phyloP scores from a whole-genome alignment of 2,797 vertebrate species.

The Capromys pilorides region DNA sequence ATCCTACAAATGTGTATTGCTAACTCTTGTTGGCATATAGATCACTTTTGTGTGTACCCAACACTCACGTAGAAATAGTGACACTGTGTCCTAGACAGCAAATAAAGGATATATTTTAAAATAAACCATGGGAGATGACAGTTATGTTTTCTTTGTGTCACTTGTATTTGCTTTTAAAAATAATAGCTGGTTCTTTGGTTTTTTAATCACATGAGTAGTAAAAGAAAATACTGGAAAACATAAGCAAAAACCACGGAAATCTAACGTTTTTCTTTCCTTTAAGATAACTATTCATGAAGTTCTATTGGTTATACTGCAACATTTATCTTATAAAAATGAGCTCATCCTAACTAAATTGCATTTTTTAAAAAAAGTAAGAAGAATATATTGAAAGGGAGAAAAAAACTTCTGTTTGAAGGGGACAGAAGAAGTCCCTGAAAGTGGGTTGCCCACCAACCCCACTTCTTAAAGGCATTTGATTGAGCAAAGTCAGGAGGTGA shows the following conservation, averaged over 20 bases:
- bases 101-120: background rate
- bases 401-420: no score
- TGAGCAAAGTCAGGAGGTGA: no score
- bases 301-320: background rate
- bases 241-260: background rate
- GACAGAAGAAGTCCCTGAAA: no score
- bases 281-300: background rate
- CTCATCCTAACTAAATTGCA: background rate
- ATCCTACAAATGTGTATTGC: background rate
- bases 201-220: background rate
- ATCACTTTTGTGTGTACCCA: background rate
- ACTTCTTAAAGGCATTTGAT: no score
- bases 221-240: background rate
- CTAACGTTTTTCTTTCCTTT: background rate
- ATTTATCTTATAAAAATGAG: background rate
- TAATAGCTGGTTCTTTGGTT: background rate
- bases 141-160: background rate
- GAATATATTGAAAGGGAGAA: no score
- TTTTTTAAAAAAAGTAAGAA: no score
- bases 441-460: no score
- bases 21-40: background rate
- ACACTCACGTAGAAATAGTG: fast-evolving
- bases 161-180: slow-evolving; percentile 11
- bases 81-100: background rate
- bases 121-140: background rate